phyloP scores from a whole-genome alignment of 2,888 invertebrate genomes.

The Hemistola chrysoprasaria region DNA sequence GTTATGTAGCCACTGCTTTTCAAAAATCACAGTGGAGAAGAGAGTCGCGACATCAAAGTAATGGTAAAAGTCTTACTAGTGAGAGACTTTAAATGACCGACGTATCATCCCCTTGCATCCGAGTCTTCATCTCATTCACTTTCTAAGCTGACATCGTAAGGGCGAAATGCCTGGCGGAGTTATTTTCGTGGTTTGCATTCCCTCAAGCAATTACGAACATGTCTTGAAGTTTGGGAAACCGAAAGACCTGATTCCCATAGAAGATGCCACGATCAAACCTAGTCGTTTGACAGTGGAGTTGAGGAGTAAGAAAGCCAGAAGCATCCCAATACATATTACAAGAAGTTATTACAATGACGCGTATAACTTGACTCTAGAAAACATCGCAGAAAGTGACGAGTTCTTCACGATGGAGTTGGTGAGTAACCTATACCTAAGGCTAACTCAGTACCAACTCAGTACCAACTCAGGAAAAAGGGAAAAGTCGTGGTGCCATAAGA shows the following conservation, averaged over 20 bases:
- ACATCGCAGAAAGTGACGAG: slow-evolving; percentile 71
- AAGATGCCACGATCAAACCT: slow-evolving; percentile 48
- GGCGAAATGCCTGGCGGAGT: slow-evolving; percentile 82
- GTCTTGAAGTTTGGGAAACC: slow-evolving; percentile 78
- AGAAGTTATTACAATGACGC: slow-evolving; percentile 63
- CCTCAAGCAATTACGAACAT: slow-evolving; percentile 86
- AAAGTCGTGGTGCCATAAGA: too few relatives aligned
- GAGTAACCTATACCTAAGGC: too few relatives aligned
- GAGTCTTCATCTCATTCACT: not conserved
- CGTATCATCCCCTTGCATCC: too few relatives aligned
- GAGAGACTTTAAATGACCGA: too few relatives aligned
- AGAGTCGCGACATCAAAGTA: too few relatives aligned
- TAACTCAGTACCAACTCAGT: too few relatives aligned
- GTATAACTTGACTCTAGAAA: slow-evolving; percentile 55
- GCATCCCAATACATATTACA: slow-evolving; percentile 67
- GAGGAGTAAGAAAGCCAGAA: slow-evolving; percentile 61
- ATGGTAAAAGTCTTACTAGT: too few relatives aligned
- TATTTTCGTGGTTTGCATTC: slow-evolving; percentile 86
- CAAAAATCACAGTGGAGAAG: too few relatives aligned
- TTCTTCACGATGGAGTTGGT: slow-evolving; percentile 87
- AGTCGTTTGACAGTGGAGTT: slow-evolving; percentile 60
- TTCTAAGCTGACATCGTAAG: not conserved
- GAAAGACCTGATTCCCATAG: slow-evolving; percentile 49
- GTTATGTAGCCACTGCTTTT: too few relatives aligned
- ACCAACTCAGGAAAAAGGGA: too few relatives aligned